Conservation (phyloP, 2,113 vertebrate species). For the Podarcis raffonei region DNA sequence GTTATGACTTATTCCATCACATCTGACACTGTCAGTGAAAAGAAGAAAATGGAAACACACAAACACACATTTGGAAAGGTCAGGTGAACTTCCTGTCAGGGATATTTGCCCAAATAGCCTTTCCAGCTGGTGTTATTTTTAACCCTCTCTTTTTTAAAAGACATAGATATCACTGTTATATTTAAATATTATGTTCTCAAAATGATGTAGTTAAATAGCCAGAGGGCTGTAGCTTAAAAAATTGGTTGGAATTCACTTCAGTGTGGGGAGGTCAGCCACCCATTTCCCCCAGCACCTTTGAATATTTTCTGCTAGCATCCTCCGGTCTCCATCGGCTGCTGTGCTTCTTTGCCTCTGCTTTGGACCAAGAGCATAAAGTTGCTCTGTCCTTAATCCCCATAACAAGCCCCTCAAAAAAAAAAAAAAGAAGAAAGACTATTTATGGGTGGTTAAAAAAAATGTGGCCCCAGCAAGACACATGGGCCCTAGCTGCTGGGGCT, state of each 20-base stretch:
- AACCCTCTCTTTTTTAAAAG: not conserved
- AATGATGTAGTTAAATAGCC: conserved; percentile 11
- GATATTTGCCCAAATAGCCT: conserved; percentile 9
- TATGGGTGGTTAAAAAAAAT: not conserved
- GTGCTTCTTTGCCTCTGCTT: not conserved
- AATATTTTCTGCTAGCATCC: conserved; percentile 3
- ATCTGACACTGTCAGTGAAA: conserved; percentile 33
- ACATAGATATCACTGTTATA: conserved; percentile 26
- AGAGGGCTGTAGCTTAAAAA: not conserved
- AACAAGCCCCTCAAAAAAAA: not conserved
- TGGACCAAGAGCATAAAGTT: not conserved
- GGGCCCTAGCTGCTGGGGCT: too few relatives aligned
- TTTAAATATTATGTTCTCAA: not conserved
- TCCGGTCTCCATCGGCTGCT: not conserved
- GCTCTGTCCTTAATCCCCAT: not conserved
- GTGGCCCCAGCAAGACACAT: too few relatives aligned
- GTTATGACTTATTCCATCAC: conserved; percentile 60
- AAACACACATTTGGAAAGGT: conserved; percentile 48
- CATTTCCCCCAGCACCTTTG: not conserved
- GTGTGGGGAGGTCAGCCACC: not conserved
- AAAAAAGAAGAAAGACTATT: too few relatives aligned
- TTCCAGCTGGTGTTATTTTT: conserved; percentile 7
- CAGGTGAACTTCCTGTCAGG: conserved; percentile 40
- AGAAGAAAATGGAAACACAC: not conserved
- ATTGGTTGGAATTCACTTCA: not conserved